Conservation (phyloP, 2,113 vertebrate species). For the Melanocharis versteri region DNA sequence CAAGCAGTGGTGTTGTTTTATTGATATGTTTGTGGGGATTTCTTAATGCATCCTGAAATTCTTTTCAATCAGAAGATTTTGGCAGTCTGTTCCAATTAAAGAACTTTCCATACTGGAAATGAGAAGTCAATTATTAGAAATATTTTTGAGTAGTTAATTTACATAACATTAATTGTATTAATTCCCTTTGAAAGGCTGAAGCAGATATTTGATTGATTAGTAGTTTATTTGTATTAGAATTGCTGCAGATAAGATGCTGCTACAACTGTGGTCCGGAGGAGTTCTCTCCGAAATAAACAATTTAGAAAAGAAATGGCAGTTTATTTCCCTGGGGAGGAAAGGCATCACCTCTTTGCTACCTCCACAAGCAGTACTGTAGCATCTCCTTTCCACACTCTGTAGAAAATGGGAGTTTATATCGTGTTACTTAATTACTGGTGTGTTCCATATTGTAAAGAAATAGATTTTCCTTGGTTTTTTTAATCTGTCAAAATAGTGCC, state of each 20-base stretch:
- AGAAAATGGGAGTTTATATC: neutral
- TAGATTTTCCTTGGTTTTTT: neutral
- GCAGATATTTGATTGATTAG: conserved; percentile 62
- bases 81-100: conserved; percentile 64
- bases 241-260: neutral
- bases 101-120: conserved; percentile 61
- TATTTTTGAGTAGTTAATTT: conserved; percentile 68
- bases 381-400: neutral
- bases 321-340: neutral
- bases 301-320: neutral
- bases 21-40: neutral
- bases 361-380: neutral
- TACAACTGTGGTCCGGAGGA: neutral
- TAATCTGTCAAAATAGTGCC: neutral
- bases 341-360: neutral
- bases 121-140: conserved; percentile 64
- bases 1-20: neutral
- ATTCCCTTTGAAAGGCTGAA: conserved; percentile 49
- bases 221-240: conserved; percentile 12
- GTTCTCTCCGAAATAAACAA: neutral
- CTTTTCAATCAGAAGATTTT: conserved; percentile 20
- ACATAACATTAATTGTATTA: conserved; percentile 59
- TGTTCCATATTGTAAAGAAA: neutral
- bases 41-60: conserved; percentile 43
- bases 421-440: neutral